Conservation (phyloP, 2,888 invertebrate species). For the Miltochrista miniata region DNA sequence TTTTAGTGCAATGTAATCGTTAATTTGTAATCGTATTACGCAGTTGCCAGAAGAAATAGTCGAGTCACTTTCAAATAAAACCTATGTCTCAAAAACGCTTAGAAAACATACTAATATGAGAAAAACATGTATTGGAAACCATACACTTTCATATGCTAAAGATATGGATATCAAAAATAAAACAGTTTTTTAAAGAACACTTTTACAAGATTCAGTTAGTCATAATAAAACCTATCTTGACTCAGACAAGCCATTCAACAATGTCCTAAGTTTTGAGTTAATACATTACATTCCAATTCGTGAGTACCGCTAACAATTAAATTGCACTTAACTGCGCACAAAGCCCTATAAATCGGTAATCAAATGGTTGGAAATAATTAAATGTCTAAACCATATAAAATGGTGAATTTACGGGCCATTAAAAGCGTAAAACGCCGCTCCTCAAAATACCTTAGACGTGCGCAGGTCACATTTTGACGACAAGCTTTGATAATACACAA, state of each 20-base stretch:
- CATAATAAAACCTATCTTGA: neutral
- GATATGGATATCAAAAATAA: too few species aligned
- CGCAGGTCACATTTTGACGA: constrained; percentile 2
- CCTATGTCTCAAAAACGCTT: too few species aligned
- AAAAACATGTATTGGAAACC: too few species aligned
- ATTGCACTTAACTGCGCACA: constrained; percentile 2
- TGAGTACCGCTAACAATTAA: constrained; percentile 7
- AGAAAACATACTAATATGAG: too few species aligned
- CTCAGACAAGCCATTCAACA: neutral
- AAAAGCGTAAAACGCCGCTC: neutral
- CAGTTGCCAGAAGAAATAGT: too few species aligned
- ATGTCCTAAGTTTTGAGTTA: neutral
- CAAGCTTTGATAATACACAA: constrained; percentile 10
- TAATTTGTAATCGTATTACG: too few species aligned
- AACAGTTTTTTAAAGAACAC: too few species aligned
- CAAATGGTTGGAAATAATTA: constrained; percentile 8
- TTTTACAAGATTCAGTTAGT: too few species aligned
- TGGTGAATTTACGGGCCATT: constrained; percentile 1
- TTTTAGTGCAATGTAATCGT: too few species aligned
- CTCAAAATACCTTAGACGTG: neutral
- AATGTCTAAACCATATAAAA: constrained; percentile 1
- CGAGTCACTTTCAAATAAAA: too few species aligned
- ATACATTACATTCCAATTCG: neutral
- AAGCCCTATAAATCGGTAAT: constrained; percentile 8
- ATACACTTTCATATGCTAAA: too few species aligned